Evolutionary conservation across 2,888 invertebrate genomes (phyloP).

Genomic region (Aphodius sticticus): DNA sequence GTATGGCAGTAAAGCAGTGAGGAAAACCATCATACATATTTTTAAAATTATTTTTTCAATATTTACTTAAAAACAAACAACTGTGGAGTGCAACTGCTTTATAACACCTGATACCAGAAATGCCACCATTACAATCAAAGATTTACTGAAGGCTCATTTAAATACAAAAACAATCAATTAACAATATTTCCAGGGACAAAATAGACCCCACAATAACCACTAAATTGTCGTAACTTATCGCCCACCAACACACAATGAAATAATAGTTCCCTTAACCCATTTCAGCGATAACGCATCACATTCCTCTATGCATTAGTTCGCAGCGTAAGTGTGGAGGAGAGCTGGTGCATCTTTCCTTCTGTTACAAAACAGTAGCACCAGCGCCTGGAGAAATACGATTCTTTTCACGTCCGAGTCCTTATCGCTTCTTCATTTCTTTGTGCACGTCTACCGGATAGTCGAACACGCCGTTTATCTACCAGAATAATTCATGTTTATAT

Average conservation of each 20-base stretch:
- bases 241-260: constrained; percentile 14
- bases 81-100: too few relatives aligned
- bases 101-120: too few relatives aligned
- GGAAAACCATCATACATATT: too few relatives aligned
- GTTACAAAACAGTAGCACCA: constrained; percentile 14
- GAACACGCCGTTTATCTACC: constrained; percentile 37
- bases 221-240: constrained; percentile 20
- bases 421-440: constrained; percentile 33
- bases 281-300: neutral
- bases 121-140: too few relatives aligned
- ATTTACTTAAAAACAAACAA: too few relatives aligned
- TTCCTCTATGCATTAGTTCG: neutral
- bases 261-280: constrained; percentile 12
- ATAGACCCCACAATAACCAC: neutral
- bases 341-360: neutral
- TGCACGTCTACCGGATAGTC: constrained; percentile 21
- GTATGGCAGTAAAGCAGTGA: too few relatives aligned
- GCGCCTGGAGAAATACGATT: constrained; percentile 33
- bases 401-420: constrained; percentile 36
- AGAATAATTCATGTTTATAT: constrained; percentile 43
- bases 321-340: neutral
- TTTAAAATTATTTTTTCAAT: too few relatives aligned
- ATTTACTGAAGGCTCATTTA: too few relatives aligned
- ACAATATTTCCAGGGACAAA: neutral
- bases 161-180: neutral